Evolutionary conservation across 2,888 invertebrate genomes (phyloP).

Genomic region (Dasysyrphus tricinctus): DNA sequence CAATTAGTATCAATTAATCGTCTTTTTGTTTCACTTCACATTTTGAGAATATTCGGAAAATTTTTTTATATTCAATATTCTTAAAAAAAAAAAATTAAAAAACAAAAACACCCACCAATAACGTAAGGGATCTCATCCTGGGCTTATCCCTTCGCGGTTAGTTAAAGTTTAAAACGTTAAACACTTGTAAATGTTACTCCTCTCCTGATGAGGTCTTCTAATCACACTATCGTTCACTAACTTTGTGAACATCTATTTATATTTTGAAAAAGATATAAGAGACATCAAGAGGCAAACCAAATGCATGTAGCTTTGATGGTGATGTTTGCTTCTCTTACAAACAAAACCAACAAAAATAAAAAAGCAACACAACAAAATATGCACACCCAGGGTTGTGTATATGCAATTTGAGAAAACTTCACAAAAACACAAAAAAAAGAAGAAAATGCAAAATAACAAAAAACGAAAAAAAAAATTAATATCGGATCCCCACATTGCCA

Average conservation of each 20-base stretch:
- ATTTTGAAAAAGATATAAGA: slow-evolving; percentile 80
- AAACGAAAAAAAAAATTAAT: slow-evolving; percentile 51
- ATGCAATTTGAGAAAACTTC: slow-evolving; percentile 66
- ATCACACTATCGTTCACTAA: slow-evolving; percentile 82
- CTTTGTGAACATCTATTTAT: slow-evolving; percentile 83
- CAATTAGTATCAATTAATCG: not conserved
- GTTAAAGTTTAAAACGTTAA: slow-evolving; percentile 77
- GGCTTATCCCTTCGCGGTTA: slow-evolving; percentile 81
- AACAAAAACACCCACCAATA: slow-evolving; percentile 82
- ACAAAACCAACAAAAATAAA: slow-evolving; percentile 23
- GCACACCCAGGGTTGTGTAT: slow-evolving; percentile 64
- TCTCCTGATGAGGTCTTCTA: slow-evolving; percentile 83
- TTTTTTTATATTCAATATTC: not conserved
- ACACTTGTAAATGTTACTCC: slow-evolving; percentile 79
- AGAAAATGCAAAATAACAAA: slow-evolving; percentile 59
- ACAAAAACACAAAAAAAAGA: slow-evolving; percentile 24
- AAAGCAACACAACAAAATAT: slow-evolving; percentile 38
- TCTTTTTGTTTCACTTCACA: slow-evolving; percentile 31
- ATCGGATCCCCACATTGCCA: slow-evolving; percentile 40
- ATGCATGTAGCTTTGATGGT: slow-evolving; percentile 61
- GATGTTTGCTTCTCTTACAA: slow-evolving; percentile 65
- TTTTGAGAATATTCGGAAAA: slow-evolving; percentile 1
- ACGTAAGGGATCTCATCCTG: slow-evolving; percentile 83
- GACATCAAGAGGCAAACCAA: slow-evolving; percentile 39
- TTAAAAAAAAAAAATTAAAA: not conserved